These are phyloP conservation scores for Whitmania pigra DNA, from an alignment of 1,140 invertebrate species.

Conservation along the genomic window DNA sequence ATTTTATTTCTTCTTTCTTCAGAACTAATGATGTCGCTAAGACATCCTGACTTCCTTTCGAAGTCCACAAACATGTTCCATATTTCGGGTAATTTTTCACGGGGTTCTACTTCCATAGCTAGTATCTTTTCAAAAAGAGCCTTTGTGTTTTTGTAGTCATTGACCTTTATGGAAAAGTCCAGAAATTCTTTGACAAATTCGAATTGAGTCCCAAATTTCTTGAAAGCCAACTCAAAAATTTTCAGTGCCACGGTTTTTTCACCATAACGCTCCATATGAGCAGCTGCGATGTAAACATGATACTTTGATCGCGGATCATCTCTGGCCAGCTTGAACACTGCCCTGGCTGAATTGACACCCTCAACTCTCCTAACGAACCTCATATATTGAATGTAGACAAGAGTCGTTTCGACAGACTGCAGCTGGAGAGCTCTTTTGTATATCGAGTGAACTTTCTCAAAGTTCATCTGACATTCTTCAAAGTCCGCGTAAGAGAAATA, in stretches of 20 bases:
- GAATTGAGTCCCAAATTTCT: conserved; percentile 84
- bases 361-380: conserved; percentile 90
- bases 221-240: conserved; percentile 93
- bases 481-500: conserved; percentile 98
- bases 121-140: no score
- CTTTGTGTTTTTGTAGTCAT: conserved; percentile 45
- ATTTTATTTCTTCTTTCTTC: no score
- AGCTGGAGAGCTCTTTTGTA: conserved; percentile 85
- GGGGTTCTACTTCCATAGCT: no score
- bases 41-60: no score
- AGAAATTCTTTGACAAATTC: conserved; percentile 92
- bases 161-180: conserved; percentile 91
- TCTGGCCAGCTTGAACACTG: conserved; percentile 83
- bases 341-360: conserved; percentile 86
- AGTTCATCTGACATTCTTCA: conserved; percentile 87
- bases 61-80: no score
- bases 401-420: conserved; percentile 75
- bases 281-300: conserved; percentile 89
- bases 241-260: conserved; percentile 95
- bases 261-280: conserved; percentile 98
- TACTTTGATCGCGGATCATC: conserved; percentile 77
- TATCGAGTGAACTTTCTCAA: conserved; percentile 92
- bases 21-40: no score
- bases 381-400: conserved; percentile 97
- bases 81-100: no score